Evolutionary conservation across 2,888 invertebrate species (phyloP).

Genomic region (Callyntrura sp.): DNA sequence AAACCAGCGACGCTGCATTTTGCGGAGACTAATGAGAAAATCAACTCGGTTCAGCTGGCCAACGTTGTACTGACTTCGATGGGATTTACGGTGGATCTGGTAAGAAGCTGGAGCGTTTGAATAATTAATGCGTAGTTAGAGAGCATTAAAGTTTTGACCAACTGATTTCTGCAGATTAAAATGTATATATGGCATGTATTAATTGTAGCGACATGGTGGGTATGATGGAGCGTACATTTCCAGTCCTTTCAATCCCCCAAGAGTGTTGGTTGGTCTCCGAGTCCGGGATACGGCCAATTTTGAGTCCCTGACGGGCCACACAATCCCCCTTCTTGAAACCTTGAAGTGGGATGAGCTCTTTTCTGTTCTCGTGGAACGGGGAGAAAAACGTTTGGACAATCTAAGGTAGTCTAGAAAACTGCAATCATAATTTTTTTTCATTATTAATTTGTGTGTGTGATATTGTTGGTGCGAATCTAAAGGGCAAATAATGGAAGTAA

Average conservation of each 20-base stretch:
- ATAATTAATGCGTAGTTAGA: background rate
- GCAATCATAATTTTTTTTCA: background rate
- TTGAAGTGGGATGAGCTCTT: conserved; percentile 72
- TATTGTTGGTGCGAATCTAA: too few species aligned
- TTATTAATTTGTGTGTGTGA: too few species aligned
- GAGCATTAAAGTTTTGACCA: background rate
- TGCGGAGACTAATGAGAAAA: conserved; percentile 60
- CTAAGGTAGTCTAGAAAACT: conserved; percentile 53
- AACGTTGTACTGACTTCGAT: conserved; percentile 69
- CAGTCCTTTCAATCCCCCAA: conserved; percentile 68
- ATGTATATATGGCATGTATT: background rate
- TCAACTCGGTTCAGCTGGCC: conserved; percentile 65
- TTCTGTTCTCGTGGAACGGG: conserved; percentile 61
- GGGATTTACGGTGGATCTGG: conserved; percentile 74
- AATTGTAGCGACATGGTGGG: conserved; percentile 53
- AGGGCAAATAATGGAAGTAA: too few species aligned
- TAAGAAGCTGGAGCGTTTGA: too few species aligned
- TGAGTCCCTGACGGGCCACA: conserved; percentile 24
- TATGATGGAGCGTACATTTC: conserved; percentile 65
- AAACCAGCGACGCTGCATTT: conserved; percentile 68
- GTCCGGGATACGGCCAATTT: conserved; percentile 53
- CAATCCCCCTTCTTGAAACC: conserved; percentile 57
- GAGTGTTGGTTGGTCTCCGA: conserved; percentile 62
- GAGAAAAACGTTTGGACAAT: conserved; percentile 66
- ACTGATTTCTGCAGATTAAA: too few species aligned